Base-by-base conservation (phyloP, 2,888 invertebrate species). In the Philopedon plagiatum region DNA sequence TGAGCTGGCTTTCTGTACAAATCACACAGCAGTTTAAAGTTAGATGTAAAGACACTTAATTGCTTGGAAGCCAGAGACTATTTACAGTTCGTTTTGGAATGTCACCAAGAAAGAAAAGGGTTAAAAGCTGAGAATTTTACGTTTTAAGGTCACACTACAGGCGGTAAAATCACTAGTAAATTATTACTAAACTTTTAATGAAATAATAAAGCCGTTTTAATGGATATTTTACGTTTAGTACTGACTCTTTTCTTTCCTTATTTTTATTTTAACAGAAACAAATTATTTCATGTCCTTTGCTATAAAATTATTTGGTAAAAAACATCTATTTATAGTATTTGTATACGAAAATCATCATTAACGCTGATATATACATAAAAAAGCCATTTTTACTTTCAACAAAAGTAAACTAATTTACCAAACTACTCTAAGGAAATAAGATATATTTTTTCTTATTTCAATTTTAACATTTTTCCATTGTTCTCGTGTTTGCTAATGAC, bases 381-480 rank as follows among this genome's bases (percentile, higher is more conserved):
- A 18, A 15, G 15, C 21, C 29, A 15, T 54, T 54, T 49, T 54
- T 54, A 15, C 9, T 54, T 49, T 19, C 26, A 49, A 26, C 26
- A 49, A 49, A 23, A 46, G 1, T 1, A 5, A 54, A 46, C 19
- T 32, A 56, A 34, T 34, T 56, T 56, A 56, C 56, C 9, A 2
- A 58, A 41, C n/a, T 18, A 18, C 7, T n/a, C 19, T 21, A 58
- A 58, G 15, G 32, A 51, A 15, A 54, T 29, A 54, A 54, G n/a
- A 69, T 44, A 11, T 46, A 21, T 13, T 32, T 58, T 23, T 19
- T 39, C 29, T 49, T 44, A 37, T 44, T 65, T 61, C 41, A 60
- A 65, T 71, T 65, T 58, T 41, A 19, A 41, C 15, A 23, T 64
- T 68, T 29, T 56, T 32, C 13, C 54, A 51, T 58, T 62, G 41